Base-by-base conservation (phyloP, 2,797 vertebrate species). In the Falco naumanni region DNA sequence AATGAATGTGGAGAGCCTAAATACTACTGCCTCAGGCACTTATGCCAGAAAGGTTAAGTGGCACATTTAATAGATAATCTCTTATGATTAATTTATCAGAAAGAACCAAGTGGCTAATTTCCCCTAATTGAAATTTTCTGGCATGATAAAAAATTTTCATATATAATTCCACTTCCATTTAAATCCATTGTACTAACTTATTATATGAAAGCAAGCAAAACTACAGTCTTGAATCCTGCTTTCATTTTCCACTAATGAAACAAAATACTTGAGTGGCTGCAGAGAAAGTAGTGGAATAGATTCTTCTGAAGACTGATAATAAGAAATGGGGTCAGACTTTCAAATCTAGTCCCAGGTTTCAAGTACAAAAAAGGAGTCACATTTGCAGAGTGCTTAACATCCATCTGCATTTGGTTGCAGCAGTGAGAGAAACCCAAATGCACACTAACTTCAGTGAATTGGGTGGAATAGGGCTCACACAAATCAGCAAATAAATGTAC, bases 41-140 rank as follows among this genome's bases (percentile, higher is more conserved):
- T 91, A 60, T 43, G 74, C 85, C 91, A 95, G 90, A 95, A 96
- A 97, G 90, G 95, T 95, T 96, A 97, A 96, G 90, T 95, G 87
- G 87, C 70, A 90, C 12, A 2, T 94, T 96, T 94, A 93, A 95
- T 66, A 94, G 91, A 96, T 97, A 95, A 96, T 93, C 74, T 90
- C 51, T 39, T 39, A 89, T 95, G 94, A 97, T 96, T 96, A 94
- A 96, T 96, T 96, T 94, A 96, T 97, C 80, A 91, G 86, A 90
- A 93, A 72, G 51, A 94, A 84, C 70, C 45, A 90, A 96, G 80
- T 80, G 80, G 78, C 70, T 97, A 95, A 95, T 95, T 96, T 96
- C 31, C 77, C 39, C 26, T 96, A 84, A 96, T 85, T 90, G 91
- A 93, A 93, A 91, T 82, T 91, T 93, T 82, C 77, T 84, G 45